Conservation (phyloP, 2,797 vertebrate genomes). For the Peromyscus nudipes region DNA sequence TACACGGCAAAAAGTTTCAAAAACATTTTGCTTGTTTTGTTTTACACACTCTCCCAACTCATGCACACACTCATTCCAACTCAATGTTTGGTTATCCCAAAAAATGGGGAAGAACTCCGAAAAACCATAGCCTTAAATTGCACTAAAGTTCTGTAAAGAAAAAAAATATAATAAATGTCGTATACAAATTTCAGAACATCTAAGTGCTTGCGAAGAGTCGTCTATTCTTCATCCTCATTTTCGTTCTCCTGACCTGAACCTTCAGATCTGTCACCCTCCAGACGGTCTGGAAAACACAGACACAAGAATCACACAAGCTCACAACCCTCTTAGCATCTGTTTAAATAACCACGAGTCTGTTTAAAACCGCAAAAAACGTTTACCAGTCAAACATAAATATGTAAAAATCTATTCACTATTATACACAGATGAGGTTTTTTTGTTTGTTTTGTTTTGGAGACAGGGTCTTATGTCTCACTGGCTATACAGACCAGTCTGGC, state of each 20-base stretch:
- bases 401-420: neutral
- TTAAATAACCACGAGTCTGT: neutral
- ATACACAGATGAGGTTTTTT: neutral
- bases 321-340: neutral
- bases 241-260: conserved; percentile 95
- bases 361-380: conserved; percentile 2
- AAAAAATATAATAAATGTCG: conserved; percentile 95
- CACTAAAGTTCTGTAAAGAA: conserved; percentile 95
- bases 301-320: neutral
- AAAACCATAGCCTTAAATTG: conserved; percentile 93
- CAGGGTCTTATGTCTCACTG: neutral
- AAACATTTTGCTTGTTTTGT: conserved; percentile 88
- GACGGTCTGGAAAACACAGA: conserved; percentile 91
- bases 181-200: conserved; percentile 93
- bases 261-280: conserved; percentile 97
- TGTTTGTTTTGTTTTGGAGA: neutral
- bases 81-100: conserved; percentile 91
- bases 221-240: conserved; percentile 95
- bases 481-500: neutral
- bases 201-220: conserved; percentile 90
- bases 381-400: neutral
- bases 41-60: conserved; percentile 88
- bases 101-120: conserved; percentile 83
- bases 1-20: conserved; percentile 87
- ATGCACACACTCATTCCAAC: conserved; percentile 91